Evolutionary conservation across 2,888 invertebrate species (phyloP), one percentile per base, ranked within the genome.

Genomic region (Arctia plantaginis): DNA sequence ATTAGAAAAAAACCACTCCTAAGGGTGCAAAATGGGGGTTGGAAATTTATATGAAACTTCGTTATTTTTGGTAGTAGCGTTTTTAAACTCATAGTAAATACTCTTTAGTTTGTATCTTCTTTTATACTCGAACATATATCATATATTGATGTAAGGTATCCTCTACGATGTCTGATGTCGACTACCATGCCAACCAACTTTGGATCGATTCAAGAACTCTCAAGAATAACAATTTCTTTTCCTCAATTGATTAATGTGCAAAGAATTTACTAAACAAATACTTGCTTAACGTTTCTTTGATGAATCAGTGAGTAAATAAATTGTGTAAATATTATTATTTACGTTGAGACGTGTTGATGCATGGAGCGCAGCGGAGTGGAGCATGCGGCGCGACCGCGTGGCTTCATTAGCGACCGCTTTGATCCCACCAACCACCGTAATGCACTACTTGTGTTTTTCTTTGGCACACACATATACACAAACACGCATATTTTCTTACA

Each of bases 341-440:
- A 44, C 6, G 35, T 30, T 41, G 72, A 23, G 67, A 44, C 64
- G 71, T 59, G 71, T 68, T 55, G 64, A 35, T 66, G 67, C 74
- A 51, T 68, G 71, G 41, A 69, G 69, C 47, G 59, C 7, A 23
- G 47, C 35, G 23, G 10, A 41, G 66, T 62, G 70, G 20, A 47
- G 55, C 68, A 69, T 66, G 72, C 66, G 72, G 55, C 62, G 71
- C 41, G 70, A 70, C 72, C 69, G 76, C 67, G 69, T 72, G 73
- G 77, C 78, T 86, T 88, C 88, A 88, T 88, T 88, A 88, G 82
- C 77, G 81, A 79, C 65, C 73, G 78, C 88, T 88, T 87, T 87
- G 87, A 86, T 80, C 85, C 78, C 74, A 30, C 72, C 39, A 39
- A 73, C 67, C 74, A 69, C 66, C 64, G 78, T 86, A 86, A 87